Conservation (phyloP, 2,888 invertebrate genomes). For the Drosophila tripunctata region DNA sequence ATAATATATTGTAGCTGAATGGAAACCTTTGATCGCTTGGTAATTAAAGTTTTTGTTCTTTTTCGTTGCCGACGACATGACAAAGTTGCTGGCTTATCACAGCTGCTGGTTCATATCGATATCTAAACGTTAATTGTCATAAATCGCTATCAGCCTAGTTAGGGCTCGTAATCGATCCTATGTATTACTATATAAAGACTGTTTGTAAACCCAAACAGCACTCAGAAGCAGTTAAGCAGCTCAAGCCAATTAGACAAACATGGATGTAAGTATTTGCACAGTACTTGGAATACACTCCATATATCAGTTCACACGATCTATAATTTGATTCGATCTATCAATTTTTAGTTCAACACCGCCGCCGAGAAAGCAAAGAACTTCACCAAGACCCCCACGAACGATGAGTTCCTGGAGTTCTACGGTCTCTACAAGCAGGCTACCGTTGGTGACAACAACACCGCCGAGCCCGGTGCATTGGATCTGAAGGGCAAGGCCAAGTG, state of each 20-base stretch:
- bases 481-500: slow-evolving; percentile 96
- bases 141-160: slow-evolving; percentile 47
- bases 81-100: slow-evolving; percentile 39
- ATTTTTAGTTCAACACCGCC: slow-evolving; percentile 88
- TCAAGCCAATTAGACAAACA: slow-evolving; percentile 40
- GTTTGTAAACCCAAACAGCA: slow-evolving; percentile 13
- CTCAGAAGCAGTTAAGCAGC: slow-evolving; percentile 39
- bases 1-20: slow-evolving; percentile 25
- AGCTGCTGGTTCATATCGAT: slow-evolving; percentile 26
- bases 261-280: slow-evolving; percentile 61
- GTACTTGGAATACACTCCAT: background rate
- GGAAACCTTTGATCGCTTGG: slow-evolving; percentile 37
- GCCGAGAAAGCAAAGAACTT: slow-evolving; percentile 90
- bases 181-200: slow-evolving; percentile 41
- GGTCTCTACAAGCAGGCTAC: slow-evolving; percentile 93
- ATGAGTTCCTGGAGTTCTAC: slow-evolving; percentile 93
- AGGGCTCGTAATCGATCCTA: background rate
- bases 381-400: slow-evolving; percentile 90
- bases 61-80: slow-evolving; percentile 31
- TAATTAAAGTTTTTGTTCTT: slow-evolving; percentile 37
- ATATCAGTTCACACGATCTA: background rate
- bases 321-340: background rate
- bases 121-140: slow-evolving; percentile 35
- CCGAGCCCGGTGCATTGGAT: slow-evolving; percentile 93
- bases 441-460: slow-evolving; percentile 92